Base-by-base conservation (phyloP, 2,888 invertebrate genomes). In the Eretmocerus hayati region DNA sequence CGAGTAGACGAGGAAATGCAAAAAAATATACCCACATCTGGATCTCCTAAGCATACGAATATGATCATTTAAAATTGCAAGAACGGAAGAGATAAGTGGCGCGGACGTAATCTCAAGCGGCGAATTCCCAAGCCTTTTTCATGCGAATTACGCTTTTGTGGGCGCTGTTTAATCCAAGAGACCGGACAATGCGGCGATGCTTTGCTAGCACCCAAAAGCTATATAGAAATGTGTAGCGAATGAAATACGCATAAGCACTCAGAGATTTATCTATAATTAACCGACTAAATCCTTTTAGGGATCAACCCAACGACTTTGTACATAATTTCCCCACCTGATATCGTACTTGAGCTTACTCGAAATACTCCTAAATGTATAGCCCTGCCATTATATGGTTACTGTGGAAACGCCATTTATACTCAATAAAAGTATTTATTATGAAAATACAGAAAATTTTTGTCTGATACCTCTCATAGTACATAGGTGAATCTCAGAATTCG, bases 201-300 rank as follows among this genome's bases (percentile, higher is more conserved):
- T 47, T 38, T 47, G 22, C 35, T 37, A 36, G 42, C 13, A n/a
- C 31, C n/a, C n/a, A n/a, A n/a, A n/a, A n/a, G n/a, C n/a, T n/a
- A n/a, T n/a, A n/a, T n/a, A n/a, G n/a, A 46, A 6, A 31, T 16
- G 13, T 20, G 37, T 18, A 48, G 47, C 32, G 50, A 50, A 43
- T 37, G 38, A 41, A 40, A 51, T 38, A 44, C 26, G 39, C 30
- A 42, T 35, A 31, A 32, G 16, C n/a, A n/a, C n/a, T n/a, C n/a
- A 31, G 36, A 44, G 42, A 44, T 44, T 51, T 44, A 51, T 51
- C 47, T 40, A 51, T 48, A 48, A 48, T 51, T 51, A 48, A 51
- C 45, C 51, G 51, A 18, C 51, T 16, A 38, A 43, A 41, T 46
- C 43, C 42, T 42, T n/a, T n/a, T 18, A 23, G 18, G 37, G 45